Percentiles rank a stretch among this genome's conserved stretches.
phyloP scores from a whole-genome alignment of 2,888 invertebrate genomes.

The Dyspetes luteomarginatus region DNA sequence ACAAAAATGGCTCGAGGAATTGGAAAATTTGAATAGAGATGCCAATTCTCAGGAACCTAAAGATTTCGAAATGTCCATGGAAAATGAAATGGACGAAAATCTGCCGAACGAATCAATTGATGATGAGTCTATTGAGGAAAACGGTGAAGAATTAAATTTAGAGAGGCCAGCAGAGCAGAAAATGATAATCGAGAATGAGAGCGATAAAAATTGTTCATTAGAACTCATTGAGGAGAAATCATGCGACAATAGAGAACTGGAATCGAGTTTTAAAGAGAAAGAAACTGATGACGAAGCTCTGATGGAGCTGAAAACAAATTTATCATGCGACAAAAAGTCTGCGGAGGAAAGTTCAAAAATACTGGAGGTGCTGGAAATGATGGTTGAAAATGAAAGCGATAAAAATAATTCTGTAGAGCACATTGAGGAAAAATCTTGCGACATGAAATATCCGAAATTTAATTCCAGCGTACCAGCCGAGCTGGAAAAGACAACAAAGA shows the following conservation, averaged over 20 bases:
- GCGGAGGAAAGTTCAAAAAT: background rate
- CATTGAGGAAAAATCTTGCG: background rate
- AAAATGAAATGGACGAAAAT: background rate
- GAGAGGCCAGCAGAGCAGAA: background rate
- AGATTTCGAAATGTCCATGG: constrained; percentile 13
- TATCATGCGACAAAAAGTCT: background rate
- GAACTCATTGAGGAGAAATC: background rate
- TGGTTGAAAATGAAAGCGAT: background rate
- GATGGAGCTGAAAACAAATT: background rate
- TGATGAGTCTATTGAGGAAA: background rate
- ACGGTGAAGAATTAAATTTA: background rate
- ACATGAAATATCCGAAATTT: background rate
- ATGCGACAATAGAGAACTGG: background rate
- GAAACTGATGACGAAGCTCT: background rate
- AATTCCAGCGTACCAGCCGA: background rate
- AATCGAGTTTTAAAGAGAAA: background rate
- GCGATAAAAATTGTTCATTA: background rate
- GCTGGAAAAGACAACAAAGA: background rate
- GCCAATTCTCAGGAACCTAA: constrained; percentile 1
- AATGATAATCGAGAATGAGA: background rate
- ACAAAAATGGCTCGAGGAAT: constrained; percentile 85
- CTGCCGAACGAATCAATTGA: background rate
- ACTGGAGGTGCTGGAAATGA: background rate
- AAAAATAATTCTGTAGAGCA: background rate
- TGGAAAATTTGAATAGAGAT: constrained; percentile 73